Evolutionary conservation across 2,797 vertebrate species (phyloP), one percentile per base, ranked within the genome.

Genomic region (Sternarchorhynchus goeldii): DNA sequence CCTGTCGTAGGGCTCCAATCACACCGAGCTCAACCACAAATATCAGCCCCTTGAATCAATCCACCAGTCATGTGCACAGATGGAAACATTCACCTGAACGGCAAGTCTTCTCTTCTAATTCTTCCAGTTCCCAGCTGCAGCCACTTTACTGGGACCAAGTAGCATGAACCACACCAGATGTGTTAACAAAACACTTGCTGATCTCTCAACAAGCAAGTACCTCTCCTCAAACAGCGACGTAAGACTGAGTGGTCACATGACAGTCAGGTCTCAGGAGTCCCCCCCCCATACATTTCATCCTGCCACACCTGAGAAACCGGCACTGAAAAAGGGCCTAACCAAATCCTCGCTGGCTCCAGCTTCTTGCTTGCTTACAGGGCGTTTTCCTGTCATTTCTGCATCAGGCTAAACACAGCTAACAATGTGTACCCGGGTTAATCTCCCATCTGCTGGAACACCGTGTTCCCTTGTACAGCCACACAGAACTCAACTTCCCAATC

Each of bases 381-480:
- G 82, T 84, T 87, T 93, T 92, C 90, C 90, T 91, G 89, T 90
- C 82, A 83, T 84, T 89, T 88, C 90, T 88, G 85, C 86, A 89
- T 90, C 87, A 87, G 73, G 83, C 75, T 78, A 84, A 92, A 91
- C 89, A 93, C 91, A 92, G 84, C 78, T 79, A 92, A 93, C 92
- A 93, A 93, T 93, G 90, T 89, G 86, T 81, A 68, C 56, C 3
- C 75, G 84, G 25, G 62, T 89, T 93, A 93, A 93, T 93, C 91
- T 92, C 89, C 88, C 90, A 91, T 92, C 89, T 88, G 78, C 78
- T 83, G 87, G 93, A 93, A 93, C 92, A 92, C 25, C 18, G 82
- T 86, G 92, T 93, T 90, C 91, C 90, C 81, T 87, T 76, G 62
- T 71, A 72, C 59, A 69, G 72, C 71, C 68, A 76, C 88, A 92